phyloP scores from a whole-genome alignment of 1,140 invertebrate genomes.

The Dendroctonus valens region DNA sequence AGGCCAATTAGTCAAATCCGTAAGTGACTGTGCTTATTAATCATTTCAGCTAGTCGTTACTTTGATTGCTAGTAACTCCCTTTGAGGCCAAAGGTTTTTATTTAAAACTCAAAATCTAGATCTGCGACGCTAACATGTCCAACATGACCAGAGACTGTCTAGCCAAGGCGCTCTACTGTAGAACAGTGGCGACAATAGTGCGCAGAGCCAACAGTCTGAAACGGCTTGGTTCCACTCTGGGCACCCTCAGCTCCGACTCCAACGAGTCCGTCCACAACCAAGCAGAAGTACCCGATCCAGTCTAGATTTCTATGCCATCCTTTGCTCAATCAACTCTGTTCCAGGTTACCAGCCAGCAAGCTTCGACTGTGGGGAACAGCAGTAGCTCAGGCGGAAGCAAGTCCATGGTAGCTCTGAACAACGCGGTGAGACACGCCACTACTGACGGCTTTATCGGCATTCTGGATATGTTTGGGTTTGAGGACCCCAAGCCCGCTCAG shows the following conservation, averaged over 20 bases:
- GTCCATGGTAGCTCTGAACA: slow-evolving; percentile 88
- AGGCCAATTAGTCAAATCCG: slow-evolving; percentile 79
- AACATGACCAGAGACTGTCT: slow-evolving; percentile 85
- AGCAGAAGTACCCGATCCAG: slow-evolving; percentile 59
- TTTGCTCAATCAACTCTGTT: not conserved
- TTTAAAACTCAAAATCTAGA: slow-evolving; percentile 6
- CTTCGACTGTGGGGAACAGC: slow-evolving; percentile 69
- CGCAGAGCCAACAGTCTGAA: slow-evolving; percentile 89
- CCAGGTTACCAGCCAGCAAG: slow-evolving; percentile 68
- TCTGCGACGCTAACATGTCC: slow-evolving; percentile 80
- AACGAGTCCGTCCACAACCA: slow-evolving; percentile 90
- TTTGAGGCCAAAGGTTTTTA: not conserved
- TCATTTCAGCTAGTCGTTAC: too few species aligned
- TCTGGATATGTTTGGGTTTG: slow-evolving; percentile 94
- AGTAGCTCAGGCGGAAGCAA: slow-evolving; percentile 74
- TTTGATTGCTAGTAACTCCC: too few species aligned
- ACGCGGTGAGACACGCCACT: slow-evolving; percentile 88
- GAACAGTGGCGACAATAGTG: slow-evolving; percentile 93
- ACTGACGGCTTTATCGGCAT: slow-evolving; percentile 94
- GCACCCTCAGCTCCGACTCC: slow-evolving; percentile 85
- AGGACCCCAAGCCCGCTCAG: slow-evolving; percentile 86
- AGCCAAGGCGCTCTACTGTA: slow-evolving; percentile 90
- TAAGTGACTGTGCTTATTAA: slow-evolving; percentile 14
- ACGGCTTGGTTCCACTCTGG: slow-evolving; percentile 80
- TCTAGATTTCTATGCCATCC: not conserved